Base-by-base conservation (phyloP, 2,888 invertebrate genomes). In the Leptinotarsa peninsularis region DNA sequence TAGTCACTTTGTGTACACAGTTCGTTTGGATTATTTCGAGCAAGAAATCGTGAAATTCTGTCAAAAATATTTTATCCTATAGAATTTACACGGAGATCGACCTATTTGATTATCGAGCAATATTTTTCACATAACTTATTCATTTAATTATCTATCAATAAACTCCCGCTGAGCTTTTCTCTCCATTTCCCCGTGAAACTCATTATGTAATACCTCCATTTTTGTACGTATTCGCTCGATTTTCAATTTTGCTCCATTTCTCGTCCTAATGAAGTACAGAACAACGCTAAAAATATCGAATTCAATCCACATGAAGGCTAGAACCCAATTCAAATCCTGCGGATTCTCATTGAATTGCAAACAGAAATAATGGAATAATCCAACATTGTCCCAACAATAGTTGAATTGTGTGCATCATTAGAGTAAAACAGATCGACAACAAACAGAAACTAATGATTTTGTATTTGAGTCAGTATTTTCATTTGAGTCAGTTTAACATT, bases 301-400 rank as follows among this genome's bases (percentile, higher is more conserved):
- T 43, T 63, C 17, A 63, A 63, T 63, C 63, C 63, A 63, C 63
- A 43, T 63, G n/a, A n/a, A 63, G 15, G 43, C 43, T 33, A n/a
- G n/a, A 63, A 63, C n/a, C 63, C 63, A 63, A 63, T 63, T 63
- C 15, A 43, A 43, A 63, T 63, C 10, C 63, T 18, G 63, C 63
- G 43, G 43, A 63, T 63, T 33, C 43, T 63, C 63, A 63, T 63
- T 43, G 43, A 63, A 63, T 63, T 43, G 33, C 58, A 13, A 63
- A 63, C 63, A 43, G 33, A 63, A 33, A 63, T 63, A 33, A 63
- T 27, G 63, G 18, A 63, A 63, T 63, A 63, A 63, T 33, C 58
- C 58, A 58, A 58, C 58, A 58, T 23, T 58, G 58, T 58, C 63
- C 63, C 63, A n/a, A 63, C 33, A 43, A 63, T 2, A 17, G 43